A percentile compares a stretch with the other conserved stretches of the same genome.
Conservation (phyloP, 2,113 vertebrate genomes). For the Maccullochella peelii region DNA sequence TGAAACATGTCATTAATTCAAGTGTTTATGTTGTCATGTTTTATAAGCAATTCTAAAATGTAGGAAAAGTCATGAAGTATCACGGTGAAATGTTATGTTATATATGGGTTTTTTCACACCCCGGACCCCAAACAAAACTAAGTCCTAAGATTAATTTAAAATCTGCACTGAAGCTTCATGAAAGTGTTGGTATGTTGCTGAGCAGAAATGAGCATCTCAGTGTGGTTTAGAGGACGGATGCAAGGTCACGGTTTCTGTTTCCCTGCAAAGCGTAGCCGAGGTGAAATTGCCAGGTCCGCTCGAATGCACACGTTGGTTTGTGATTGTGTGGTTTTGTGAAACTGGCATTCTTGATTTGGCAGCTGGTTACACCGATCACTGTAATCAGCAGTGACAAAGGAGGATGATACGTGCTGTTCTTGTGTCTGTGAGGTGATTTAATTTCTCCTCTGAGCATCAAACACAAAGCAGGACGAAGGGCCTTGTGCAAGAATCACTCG, state of each 20-base stretch:
- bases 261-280: neutral
- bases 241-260: neutral
- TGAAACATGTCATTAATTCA: too few species aligned
- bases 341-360: conserved; percentile 8
- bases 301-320: neutral
- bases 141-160: neutral
- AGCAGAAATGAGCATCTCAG: neutral
- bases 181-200: neutral
- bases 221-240: conserved; percentile 19
- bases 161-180: neutral
- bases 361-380: conserved; percentile 12
- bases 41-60: neutral
- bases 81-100: neutral
- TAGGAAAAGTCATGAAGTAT: neutral
- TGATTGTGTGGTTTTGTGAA: neutral
- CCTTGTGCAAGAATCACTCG: neutral
- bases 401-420: neutral
- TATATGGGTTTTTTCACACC: too few species aligned
- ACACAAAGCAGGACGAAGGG: neutral
- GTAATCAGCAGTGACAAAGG: conserved; percentile 41
- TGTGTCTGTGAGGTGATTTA: conserved; percentile 24
- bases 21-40: too few species aligned
- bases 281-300: neutral
- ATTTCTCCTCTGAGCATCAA: conserved; percentile 25
- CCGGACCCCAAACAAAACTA: neutral